A percentile compares a stretch with the other conserved stretches of the same genome.
Evolutionary conservation across 2,797 vertebrate genomes (phyloP).

Genomic region (Acanthurus lineatus): DNA sequence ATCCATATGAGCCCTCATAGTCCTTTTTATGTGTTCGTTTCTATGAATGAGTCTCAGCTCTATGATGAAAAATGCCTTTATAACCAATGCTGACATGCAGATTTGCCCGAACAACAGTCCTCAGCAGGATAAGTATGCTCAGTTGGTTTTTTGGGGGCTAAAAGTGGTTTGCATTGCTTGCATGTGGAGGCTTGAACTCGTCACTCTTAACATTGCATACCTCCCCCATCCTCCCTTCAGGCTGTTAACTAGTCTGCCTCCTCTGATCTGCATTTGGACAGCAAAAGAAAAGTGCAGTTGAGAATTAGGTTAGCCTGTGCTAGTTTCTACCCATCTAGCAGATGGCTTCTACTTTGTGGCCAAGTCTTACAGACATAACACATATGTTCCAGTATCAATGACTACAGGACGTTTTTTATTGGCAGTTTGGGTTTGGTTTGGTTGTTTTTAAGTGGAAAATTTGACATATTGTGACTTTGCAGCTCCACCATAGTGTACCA

Average conservation of each 20-base stretch:
- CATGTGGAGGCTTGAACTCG: conserved; percentile 77
- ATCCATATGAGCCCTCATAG: background rate
- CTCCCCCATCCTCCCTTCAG: conserved; percentile 39
- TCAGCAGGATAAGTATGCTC: background rate
- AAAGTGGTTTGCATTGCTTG: conserved; percentile 51
- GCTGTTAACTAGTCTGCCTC: conserved; percentile 51
- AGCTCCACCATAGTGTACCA: background rate
- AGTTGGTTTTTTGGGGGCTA: conserved; percentile 13
- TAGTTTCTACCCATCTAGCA: conserved; percentile 30
- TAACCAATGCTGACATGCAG: background rate
- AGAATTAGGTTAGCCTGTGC: conserved; percentile 34
- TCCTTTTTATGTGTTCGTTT: too few species aligned
- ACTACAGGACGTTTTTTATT: background rate
- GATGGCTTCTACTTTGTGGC: conserved; percentile 25
- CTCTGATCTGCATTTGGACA: conserved; percentile 49
- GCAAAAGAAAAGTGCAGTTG: conserved; percentile 32
- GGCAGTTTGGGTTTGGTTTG: background rate
- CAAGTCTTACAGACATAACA: conserved; percentile 10
- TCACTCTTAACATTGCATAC: conserved; percentile 62
- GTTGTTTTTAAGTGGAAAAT: conserved; percentile 7
- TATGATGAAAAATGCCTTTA: background rate
- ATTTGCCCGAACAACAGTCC: background rate
- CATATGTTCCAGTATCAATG: conserved; percentile 20
- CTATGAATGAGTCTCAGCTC: background rate
- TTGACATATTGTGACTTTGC: conserved; percentile 7